Percentiles rank a stretch among this genome's conserved stretches.
These are phyloP conservation scores for Galerucella pusilla DNA, from an alignment of 2,888 invertebrate genomes.

Conservation along the genomic window DNA sequence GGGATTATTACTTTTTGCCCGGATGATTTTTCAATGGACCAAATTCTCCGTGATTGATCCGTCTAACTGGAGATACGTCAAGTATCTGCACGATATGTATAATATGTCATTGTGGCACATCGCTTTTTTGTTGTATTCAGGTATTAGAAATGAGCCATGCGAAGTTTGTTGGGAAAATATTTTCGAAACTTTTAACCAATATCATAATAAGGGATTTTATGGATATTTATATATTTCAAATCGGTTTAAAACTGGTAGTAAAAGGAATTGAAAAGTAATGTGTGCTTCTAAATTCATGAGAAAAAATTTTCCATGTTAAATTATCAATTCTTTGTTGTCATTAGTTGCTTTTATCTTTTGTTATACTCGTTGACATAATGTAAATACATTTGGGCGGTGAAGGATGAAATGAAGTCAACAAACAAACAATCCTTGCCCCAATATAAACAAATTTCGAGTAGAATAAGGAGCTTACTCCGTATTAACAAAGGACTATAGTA, in stretches of 20 bases:
- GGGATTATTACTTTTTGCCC: conserved; percentile 52
- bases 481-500: conserved; percentile 41
- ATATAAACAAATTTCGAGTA: conserved; percentile 25
- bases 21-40: conserved; percentile 48
- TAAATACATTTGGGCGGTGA: not conserved
- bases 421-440: conserved; percentile 22
- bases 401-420: conserved; percentile 11
- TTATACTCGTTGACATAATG: not conserved
- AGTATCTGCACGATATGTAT: conserved; percentile 46
- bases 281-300: no score
- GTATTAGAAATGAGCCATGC: conserved; percentile 11
- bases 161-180: conserved; percentile 37
- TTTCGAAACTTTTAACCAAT: conserved; percentile 30
- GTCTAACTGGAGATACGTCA: conserved; percentile 51
- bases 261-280: no score
- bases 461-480: conserved; percentile 49
- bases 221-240: not conserved
- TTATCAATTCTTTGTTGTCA: no score
- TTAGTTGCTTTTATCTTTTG: no score
- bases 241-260: not conserved
- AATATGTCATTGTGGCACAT: conserved; percentile 49
- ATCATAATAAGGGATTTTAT: not conserved
- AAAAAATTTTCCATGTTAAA: no score
- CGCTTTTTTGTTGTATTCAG: conserved; percentile 36
- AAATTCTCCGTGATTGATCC: conserved; percentile 53